Conservation (phyloP, 2,113 vertebrate species). For the Pelodiscus sinensis region DNA sequence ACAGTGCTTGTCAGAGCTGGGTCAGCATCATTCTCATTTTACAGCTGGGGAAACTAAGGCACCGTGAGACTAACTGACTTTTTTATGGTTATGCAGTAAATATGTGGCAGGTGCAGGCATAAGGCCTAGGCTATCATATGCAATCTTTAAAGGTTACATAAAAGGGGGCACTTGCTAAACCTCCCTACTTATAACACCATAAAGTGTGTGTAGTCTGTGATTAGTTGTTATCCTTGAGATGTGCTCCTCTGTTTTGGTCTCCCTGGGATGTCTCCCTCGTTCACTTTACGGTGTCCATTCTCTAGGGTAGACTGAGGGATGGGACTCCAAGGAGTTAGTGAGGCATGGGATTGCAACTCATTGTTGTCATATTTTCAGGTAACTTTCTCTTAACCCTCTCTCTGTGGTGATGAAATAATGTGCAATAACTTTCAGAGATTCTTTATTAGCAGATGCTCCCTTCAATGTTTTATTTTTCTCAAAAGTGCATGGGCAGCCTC, state of each 20-base stretch:
- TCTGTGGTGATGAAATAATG: rapidly evolving
- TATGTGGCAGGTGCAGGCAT: background rate
- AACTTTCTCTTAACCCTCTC: background rate
- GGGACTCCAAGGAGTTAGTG: rapidly evolving
- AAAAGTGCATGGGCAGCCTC: background rate
- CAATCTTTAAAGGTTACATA: background rate
- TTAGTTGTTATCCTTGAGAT: rapidly evolving
- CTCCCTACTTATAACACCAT: background rate
- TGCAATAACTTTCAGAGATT: background rate
- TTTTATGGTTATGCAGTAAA: background rate
- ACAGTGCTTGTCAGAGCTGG: background rate
- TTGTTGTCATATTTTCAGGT: rapidly evolving
- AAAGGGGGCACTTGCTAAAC: background rate
- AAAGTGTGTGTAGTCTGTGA: background rate
- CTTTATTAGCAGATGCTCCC: background rate
- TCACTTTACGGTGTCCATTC: rapidly evolving
- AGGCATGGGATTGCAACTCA: rapidly evolving
- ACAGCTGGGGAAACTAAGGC: background rate
- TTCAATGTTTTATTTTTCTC: background rate
- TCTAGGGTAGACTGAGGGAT: background rate
- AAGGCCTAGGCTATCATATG: background rate
- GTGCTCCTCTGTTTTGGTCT: rapidly evolving
- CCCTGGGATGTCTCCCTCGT: background rate
- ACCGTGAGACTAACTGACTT: background rate
- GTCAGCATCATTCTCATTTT: background rate